Percentiles rank a stretch among this genome's conserved stretches.
Evolutionary conservation across 2,888 invertebrate species (phyloP).

Genomic region (Ormyrus pomaceus): DNA sequence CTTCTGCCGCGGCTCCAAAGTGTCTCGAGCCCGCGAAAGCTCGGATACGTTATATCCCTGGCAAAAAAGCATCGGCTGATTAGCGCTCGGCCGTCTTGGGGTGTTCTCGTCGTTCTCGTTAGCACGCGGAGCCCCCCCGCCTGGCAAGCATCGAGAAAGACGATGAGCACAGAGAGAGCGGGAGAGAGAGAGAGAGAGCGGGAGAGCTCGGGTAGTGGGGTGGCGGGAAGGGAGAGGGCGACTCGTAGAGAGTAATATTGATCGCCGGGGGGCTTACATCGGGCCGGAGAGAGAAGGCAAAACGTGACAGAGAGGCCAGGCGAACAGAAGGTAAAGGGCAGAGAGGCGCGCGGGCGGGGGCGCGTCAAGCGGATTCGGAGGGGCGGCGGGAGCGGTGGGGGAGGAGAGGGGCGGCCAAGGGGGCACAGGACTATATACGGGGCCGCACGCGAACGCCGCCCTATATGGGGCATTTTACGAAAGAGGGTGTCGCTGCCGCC

Average conservation of each 20-base stretch:
- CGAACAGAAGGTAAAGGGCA: constrained; percentile 49
- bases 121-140: background rate
- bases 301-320: constrained; percentile 28
- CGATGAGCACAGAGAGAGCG: background rate
- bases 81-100: no score
- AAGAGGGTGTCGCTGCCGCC: no score
- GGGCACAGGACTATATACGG: background rate
- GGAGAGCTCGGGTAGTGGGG: constrained; percentile 55
- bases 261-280: constrained; percentile 73
- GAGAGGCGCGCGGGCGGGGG: constrained; percentile 56
- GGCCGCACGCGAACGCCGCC: no score
- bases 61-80: no score
- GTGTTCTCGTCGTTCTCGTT: constrained; percentile 22
- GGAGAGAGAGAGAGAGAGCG: constrained; percentile 27
- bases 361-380: constrained; percentile 34
- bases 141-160: background rate
- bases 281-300: constrained; percentile 57
- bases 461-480: constrained; percentile 41
- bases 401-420: constrained; percentile 5
- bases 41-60: no score
- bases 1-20: no score
- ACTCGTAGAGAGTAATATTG: constrained; percentile 74
- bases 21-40: background rate
- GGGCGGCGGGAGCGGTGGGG: constrained; percentile 51
- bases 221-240: constrained; percentile 52